Percentiles rank a stretch among this genome's conserved stretches.
Evolutionary conservation across 2,113 vertebrate species (phyloP).

Genomic region (Equus quagga): DNA sequence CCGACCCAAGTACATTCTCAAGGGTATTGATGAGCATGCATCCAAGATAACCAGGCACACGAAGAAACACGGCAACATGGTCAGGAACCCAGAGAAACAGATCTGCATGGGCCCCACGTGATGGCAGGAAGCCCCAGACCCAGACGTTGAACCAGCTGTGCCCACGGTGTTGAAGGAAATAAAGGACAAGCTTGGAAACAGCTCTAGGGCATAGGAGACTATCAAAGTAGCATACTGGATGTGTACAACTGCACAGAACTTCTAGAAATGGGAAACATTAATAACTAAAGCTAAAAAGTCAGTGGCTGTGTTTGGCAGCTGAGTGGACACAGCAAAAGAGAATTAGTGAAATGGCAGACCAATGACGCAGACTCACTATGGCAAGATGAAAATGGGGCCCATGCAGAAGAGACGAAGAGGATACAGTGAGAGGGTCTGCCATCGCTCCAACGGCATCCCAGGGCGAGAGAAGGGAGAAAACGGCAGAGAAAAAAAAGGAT

Average conservation of each 20-base stretch:
- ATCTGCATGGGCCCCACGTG: accelerated
- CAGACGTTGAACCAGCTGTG: neutral
- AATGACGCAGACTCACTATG: accelerated
- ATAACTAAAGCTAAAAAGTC: accelerated
- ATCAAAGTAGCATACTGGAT: neutral
- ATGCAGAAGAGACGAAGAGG: too few relatives aligned
- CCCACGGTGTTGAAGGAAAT: neutral
- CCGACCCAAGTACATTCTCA: neutral
- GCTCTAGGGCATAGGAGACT: neutral
- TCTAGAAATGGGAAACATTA: neutral
- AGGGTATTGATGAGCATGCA: accelerated
- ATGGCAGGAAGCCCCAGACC: accelerated
- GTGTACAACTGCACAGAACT: neutral
- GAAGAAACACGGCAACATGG: neutral
- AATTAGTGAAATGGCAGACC: neutral
- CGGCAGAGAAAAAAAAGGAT: neutral
- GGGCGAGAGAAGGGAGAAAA: neutral
- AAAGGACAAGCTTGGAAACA: neutral
- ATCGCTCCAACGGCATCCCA: neutral
- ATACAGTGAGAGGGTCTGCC: accelerated
- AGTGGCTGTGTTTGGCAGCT: neutral
- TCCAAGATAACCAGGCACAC: neutral
- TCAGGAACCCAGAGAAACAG: neutral
- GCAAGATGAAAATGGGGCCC: neutral
- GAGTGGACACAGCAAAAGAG: accelerated